These are phyloP conservation scores for Troilus luridus DNA, from an alignment of 2,888 invertebrate species.

Conservation along the genomic window DNA sequence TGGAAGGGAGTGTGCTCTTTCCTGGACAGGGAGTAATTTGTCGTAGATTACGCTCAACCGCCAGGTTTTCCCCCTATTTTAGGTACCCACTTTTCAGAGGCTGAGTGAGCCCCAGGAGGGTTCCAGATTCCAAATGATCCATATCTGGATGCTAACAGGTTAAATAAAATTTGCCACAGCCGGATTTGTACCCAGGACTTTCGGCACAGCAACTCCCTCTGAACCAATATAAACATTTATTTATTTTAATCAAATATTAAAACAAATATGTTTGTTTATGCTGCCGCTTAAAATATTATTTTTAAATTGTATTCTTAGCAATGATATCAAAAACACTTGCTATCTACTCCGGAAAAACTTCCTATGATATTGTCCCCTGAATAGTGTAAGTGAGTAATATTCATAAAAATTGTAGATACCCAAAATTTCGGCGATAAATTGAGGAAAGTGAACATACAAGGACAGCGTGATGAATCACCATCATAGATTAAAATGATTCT, in stretches of 20 bases:
- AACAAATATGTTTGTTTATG: neutral
- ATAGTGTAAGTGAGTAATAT: neutral
- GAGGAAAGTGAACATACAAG: neutral
- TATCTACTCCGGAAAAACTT: neutral
- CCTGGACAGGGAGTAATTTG: no score
- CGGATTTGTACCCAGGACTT: no score
- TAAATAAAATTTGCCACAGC: no score
- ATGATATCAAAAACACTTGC: neutral
- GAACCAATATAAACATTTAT: no score
- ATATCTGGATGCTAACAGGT: no score
- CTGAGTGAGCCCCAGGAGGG: no score
- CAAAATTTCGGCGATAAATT: neutral
- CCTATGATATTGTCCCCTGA: neutral
- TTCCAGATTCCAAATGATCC: no score
- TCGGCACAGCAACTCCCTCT: no score
- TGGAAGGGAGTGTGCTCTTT: no score
- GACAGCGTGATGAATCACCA: neutral
- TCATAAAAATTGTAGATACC: neutral
- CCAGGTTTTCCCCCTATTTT: no score
- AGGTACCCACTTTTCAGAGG: no score
- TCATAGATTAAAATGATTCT: neutral
- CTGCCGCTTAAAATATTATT: neutral
- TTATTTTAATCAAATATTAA: neutral
- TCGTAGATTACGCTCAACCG: no score
- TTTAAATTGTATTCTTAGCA: neutral